Evolutionary conservation across 2,113 vertebrate genomes (phyloP), one percentile per base, ranked within the genome.

Genomic region (Lonchura striata): DNA sequence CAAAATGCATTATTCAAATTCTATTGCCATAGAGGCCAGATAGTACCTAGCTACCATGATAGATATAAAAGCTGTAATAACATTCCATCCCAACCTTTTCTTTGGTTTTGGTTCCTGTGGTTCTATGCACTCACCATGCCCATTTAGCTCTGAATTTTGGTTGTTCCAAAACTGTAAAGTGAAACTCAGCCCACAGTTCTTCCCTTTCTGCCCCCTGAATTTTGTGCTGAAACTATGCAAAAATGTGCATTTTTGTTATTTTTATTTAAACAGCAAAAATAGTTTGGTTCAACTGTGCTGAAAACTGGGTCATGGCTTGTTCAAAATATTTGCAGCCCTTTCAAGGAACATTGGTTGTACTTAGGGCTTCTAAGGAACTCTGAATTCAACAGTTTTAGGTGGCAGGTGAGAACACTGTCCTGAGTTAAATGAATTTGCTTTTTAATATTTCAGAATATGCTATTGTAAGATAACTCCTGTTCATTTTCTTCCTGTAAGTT

Each of bases 241-340:
- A 96, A 95, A 91, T 91, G 63, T 65, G 81, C 74, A 65, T 94
- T 96, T 97, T 92, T 92, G n/a, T 95, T 96, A 65, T 93, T 90
- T 95, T 93, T 97, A 82, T 92, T 89, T 89, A 84, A 97, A 95
- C 83, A 57, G 87, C 70, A 89, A 85, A 95, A 95, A 89, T 82
- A 81, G 54, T 82, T 95, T 92, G 93, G 74, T 24, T 13, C 33
- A 82, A 91, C 57, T 87, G 28, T 80, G 28, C 74, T 90, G 70
- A 85, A 95, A 94, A 94, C 60, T 96, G 93, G 84, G 74, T 92
- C 93, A 85, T 87, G 75, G 46, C 63, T 95, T 92, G 46, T 85
- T 90, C 75, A 66, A 70, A 87, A 79, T 83, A 90, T 82, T 90
- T 94, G 87, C 78, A 91, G 59, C 42, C 83, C 78, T 95, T 96